Evolutionary conservation across 2,113 vertebrate species (phyloP), one percentile per base, ranked within the genome.

Genomic region (Antechinus flavipes): DNA sequence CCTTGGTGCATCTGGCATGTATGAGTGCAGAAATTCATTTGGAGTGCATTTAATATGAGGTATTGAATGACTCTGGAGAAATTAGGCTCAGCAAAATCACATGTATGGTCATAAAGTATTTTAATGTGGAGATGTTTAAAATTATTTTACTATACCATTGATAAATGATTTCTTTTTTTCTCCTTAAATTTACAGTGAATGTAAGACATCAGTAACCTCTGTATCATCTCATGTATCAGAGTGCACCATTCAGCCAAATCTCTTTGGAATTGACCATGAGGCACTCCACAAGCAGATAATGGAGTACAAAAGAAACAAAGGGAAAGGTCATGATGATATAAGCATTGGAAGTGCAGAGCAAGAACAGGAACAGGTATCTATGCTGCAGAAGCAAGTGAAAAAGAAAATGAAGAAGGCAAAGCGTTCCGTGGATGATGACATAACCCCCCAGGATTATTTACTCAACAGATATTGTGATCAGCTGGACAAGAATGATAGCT

Each of bases 181-280:
- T 90, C 14, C n/a, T 84, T 42, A 84, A 84, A 84, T 84, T 84
- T n/a, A 53, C 97, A 99, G 99, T 56, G 47, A 98, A 89, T 27
- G 58, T 5, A 23, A 56, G 9, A 93, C 94, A 26, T 90, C 95
- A 46, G 8, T 56, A 16, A 0, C 96, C 53, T 6, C 91, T 0
- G 19, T 6, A 92, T 49, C 9, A 19, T 93, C 14, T 91, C 94
- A 8, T 84, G 5, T 84, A 35, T 84, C 68, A 35, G 98, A 95
- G 94, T 94, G 96, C 24, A 25, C 96, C 0, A 0, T 92, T 25
- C 8, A 0, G 2, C 16, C 52, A 0, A 97, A 98, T 90, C 93
- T 99, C 55, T 99, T 98, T 96, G 99, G 99, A 61, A 97, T 99
- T 8, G 98, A 99, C 95, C 99, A 99, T 1, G 98, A 98, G 35